phyloP scores from a whole-genome alignment of 2,113 vertebrate species.

The Vulpes lagopus region DNA sequence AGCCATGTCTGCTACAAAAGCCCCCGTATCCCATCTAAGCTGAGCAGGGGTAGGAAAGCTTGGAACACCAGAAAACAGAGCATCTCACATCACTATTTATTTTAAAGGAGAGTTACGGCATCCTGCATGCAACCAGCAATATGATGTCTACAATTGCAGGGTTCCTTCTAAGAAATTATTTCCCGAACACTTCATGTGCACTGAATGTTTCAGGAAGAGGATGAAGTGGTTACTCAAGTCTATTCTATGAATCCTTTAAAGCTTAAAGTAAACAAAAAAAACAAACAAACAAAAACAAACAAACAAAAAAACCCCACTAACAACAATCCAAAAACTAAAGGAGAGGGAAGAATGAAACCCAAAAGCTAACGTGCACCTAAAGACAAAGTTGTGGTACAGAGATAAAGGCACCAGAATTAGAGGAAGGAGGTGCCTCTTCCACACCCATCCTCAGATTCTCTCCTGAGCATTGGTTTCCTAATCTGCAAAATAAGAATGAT shows the following conservation, averaged over 20 bases:
- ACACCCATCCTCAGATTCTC: neutral
- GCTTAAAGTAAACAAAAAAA: neutral
- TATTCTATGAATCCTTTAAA: neutral
- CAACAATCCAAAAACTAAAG: neutral
- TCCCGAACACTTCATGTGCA: neutral
- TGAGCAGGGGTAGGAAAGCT: neutral
- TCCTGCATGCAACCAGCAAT: neutral
- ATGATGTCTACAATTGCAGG: neutral
- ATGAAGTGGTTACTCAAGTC: neutral
- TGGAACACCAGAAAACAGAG: neutral
- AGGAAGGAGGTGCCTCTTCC: neutral
- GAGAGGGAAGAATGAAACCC: accelerated
- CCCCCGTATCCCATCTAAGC: neutral
- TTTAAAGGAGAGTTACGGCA: neutral
- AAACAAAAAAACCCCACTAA: no score
- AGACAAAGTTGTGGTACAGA: neutral
- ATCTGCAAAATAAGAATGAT: neutral
- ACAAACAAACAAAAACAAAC: neutral
- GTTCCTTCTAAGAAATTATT: neutral
- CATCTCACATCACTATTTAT: neutral
- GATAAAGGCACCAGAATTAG: no score
- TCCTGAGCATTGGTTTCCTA: neutral
- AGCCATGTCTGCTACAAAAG: neutral
- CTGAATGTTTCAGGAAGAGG: neutral
- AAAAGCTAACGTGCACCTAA: neutral